Percentiles rank a stretch among this genome's conserved stretches.
Evolutionary conservation across 2,888 invertebrate genomes (phyloP).

Genomic region (Drosophila picticornis): DNA sequence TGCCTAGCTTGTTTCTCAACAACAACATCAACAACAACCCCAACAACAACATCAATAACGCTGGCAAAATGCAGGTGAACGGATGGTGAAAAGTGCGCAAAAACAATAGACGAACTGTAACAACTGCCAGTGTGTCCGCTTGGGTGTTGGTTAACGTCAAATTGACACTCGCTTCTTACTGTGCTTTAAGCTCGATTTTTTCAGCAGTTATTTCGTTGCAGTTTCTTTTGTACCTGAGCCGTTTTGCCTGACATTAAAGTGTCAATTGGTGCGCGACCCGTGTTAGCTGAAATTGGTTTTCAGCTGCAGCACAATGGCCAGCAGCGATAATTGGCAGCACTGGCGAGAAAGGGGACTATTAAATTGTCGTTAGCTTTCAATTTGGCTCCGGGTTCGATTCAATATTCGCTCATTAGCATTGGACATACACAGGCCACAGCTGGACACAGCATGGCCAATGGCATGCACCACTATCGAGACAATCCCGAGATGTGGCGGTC

Average conservation of each 20-base stretch:
- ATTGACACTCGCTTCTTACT: constrained; percentile 11
- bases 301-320: constrained; percentile 37
- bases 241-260: constrained; percentile 25
- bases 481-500: constrained; percentile 4
- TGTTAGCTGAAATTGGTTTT: constrained; percentile 10
- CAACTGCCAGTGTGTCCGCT: constrained; percentile 19
- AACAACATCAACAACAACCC: constrained; percentile 22
- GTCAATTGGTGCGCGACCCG: constrained; percentile 33
- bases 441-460: neutral
- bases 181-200: constrained; percentile 5
- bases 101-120: constrained; percentile 7
- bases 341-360: constrained; percentile 46
- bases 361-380: constrained; percentile 72
- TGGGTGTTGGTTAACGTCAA: constrained; percentile 49
- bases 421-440: constrained; percentile 31
- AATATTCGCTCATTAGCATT: constrained; percentile 69
- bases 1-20: constrained; percentile 41
- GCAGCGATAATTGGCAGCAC: constrained; percentile 52
- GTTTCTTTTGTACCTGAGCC: neutral
- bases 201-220: neutral
- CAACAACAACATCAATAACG: constrained; percentile 14
- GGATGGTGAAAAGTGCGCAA: constrained; percentile 32
- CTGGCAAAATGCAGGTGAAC: constrained; percentile 22
- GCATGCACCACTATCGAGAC: neutral
- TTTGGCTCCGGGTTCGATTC: constrained; percentile 52